These are phyloP conservation scores for Dicerorhinus sumatrensis DNA, from an alignment of 2,113 vertebrate genomes.

Conservation along the genomic window DNA sequence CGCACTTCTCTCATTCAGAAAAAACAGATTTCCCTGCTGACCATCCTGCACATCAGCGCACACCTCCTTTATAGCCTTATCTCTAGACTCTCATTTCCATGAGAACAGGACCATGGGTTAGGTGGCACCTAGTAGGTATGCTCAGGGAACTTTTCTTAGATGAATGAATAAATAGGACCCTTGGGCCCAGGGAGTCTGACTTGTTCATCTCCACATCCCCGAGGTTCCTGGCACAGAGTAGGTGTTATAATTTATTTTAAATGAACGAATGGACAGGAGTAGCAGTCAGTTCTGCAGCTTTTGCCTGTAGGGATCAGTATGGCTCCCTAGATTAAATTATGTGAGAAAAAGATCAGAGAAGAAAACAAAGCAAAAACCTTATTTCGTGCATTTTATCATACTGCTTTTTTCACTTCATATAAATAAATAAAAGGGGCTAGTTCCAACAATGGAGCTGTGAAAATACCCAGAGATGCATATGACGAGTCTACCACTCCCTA, in stretches of 20 bases:
- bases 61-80: not conserved
- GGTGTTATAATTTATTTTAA: not conserved
- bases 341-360: conserved; percentile 42
- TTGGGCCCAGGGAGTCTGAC: not conserved
- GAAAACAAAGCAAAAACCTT: conserved; percentile 65
- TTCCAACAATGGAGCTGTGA: conserved; percentile 67
- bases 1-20: conserved; percentile 62
- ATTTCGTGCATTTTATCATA: conserved; percentile 52
- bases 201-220: not conserved
- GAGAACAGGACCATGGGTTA: not conserved
- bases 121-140: not conserved
- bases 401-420: conserved; percentile 43
- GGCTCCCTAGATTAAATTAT: conserved; percentile 3
- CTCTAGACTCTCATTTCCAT: not conserved
- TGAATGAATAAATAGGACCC: not conserved
- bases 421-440: conserved; percentile 70
- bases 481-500: conserved; percentile 23
- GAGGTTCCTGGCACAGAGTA: not conserved
- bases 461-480: conserved; percentile 52
- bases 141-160: not conserved
- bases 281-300: not conserved
- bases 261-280: not conserved
- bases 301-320: not conserved
- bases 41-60: not conserved
- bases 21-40: not conserved